Evolutionary conservation across 2,797 vertebrate genomes (phyloP).

Genomic region (Merluccius polli): DNA sequence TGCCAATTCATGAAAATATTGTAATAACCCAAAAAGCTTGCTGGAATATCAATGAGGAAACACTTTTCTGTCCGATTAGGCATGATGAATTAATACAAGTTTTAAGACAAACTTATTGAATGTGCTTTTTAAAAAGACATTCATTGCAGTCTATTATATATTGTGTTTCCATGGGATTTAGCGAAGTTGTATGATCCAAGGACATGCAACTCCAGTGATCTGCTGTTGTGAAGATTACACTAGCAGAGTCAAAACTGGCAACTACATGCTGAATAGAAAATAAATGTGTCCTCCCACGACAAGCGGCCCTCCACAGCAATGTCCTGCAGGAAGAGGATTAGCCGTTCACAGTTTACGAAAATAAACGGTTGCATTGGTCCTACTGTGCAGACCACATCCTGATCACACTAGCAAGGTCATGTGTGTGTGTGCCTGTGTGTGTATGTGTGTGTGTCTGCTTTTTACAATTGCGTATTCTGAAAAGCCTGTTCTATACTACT

Average conservation of each 20-base stretch:
- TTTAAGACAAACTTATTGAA: conserved; percentile 58
- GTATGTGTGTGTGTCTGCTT: neutral
- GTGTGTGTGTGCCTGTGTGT: neutral
- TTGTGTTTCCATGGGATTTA: too few species aligned
- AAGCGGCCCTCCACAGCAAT: neutral
- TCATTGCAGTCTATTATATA: too few species aligned
- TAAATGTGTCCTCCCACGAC: neutral
- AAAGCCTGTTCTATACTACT: neutral
- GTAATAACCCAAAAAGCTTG: conserved; percentile 68
- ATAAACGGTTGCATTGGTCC: conserved; percentile 32
- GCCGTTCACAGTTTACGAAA: neutral
- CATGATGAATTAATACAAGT: conserved; percentile 65
- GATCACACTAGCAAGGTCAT: conserved; percentile 43
- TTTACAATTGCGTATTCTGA: neutral
- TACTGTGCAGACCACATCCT: conserved; percentile 34
- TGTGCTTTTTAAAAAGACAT: conserved; percentile 7
- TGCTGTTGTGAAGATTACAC: conserved; percentile 1
- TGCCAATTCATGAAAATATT: conserved; percentile 73
- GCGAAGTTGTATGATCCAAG: neutral
- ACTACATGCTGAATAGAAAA: neutral
- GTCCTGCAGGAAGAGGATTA: neutral
- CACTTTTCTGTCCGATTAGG: conserved; percentile 58
- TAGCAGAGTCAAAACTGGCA: neutral
- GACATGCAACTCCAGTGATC: neutral
- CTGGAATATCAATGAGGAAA: conserved; percentile 67